These are phyloP conservation scores for Rhogogaster chlorosoma DNA, from an alignment of 2,888 invertebrate genomes.

Conservation along the genomic window DNA sequence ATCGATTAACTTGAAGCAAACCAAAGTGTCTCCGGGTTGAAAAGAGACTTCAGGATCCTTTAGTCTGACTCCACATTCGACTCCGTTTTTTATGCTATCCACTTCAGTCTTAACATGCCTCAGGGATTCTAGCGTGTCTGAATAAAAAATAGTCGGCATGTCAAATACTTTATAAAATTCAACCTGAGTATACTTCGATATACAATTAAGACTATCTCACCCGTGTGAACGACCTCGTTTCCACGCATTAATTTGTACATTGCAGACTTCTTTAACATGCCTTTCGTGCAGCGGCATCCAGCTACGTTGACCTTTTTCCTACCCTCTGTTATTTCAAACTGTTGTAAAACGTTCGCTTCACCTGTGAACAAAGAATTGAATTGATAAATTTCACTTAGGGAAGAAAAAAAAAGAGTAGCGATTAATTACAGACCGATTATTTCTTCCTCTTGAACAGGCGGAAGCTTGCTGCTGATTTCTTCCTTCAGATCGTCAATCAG, in stretches of 20 bases:
- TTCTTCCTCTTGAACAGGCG: slow-evolving; percentile 87
- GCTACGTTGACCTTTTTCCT: slow-evolving; percentile 91
- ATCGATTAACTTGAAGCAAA: slow-evolving; percentile 87
- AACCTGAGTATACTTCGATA: not conserved
- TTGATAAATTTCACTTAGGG: not conserved
- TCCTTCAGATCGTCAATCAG: slow-evolving; percentile 93
- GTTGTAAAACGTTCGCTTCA: slow-evolving; percentile 91
- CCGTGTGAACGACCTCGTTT: slow-evolving; percentile 85
- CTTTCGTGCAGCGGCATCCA: slow-evolving; percentile 92
- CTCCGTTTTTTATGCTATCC: slow-evolving; percentile 88
- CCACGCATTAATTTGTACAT: slow-evolving; percentile 85
- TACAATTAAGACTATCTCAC: slow-evolving; percentile 77
- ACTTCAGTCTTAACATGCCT: slow-evolving; percentile 95
- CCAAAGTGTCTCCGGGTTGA: slow-evolving; percentile 87
- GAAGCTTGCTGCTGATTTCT: slow-evolving; percentile 87
- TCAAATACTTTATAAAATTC: not conserved
- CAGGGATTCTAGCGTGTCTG: slow-evolving; percentile 89
- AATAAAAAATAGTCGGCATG: slow-evolving; percentile 52
- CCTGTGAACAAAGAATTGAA: slow-evolving; percentile 79
- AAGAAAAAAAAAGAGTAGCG: not conserved
- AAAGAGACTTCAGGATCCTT: slow-evolving; percentile 83
- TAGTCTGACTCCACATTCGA: slow-evolving; percentile 94
- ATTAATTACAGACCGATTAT: slow-evolving; percentile 81
- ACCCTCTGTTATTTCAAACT: slow-evolving; percentile 90
- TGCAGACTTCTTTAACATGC: slow-evolving; percentile 85